phyloP scores from a whole-genome alignment of 2,113 vertebrate genomes.

The Chionis minor region DNA sequence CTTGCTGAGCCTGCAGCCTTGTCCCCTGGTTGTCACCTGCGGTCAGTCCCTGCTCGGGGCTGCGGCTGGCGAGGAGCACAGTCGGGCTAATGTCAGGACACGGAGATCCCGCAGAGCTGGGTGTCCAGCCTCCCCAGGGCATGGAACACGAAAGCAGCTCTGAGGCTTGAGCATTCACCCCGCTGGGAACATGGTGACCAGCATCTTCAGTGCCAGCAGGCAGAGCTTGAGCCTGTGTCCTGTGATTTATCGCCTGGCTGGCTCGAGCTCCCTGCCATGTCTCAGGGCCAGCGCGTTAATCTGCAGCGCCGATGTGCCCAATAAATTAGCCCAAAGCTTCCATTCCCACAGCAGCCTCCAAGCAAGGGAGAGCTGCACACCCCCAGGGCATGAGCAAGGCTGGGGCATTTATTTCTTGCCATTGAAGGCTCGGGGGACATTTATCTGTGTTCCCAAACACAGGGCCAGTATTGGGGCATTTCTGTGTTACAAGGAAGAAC shows the following conservation, averaged over 20 bases:
- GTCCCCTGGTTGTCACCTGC: not conserved
- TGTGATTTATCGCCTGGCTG: not conserved
- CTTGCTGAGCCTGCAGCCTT: not conserved
- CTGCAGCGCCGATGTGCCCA: rapidly evolving
- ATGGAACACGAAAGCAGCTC: not conserved
- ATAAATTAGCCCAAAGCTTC: not conserved
- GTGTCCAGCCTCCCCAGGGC: not conserved
- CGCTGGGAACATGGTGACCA: not conserved
- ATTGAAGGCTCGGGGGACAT: not conserved
- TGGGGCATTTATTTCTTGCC: not conserved
- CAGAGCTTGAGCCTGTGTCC: not conserved
- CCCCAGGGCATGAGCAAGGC: not conserved
- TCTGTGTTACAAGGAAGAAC: not conserved
- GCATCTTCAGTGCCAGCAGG: not conserved
- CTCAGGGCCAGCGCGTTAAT: not conserved
- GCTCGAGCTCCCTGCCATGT: not conserved
- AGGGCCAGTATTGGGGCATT: not conserved
- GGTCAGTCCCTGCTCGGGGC: not conserved
- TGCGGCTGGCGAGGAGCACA: not conserved
- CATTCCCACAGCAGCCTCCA: not conserved
- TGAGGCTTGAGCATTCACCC: not conserved
- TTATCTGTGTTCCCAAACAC: not conserved
- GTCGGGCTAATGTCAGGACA: rapidly evolving
- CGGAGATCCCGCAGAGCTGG: not conserved
- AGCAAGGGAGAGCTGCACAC: not conserved